A percentile compares a stretch with the other conserved stretches of the same genome.
These are phyloP conservation scores for Seladonia tumulorum DNA, from an alignment of 2,888 invertebrate species.

Conservation along the genomic window DNA sequence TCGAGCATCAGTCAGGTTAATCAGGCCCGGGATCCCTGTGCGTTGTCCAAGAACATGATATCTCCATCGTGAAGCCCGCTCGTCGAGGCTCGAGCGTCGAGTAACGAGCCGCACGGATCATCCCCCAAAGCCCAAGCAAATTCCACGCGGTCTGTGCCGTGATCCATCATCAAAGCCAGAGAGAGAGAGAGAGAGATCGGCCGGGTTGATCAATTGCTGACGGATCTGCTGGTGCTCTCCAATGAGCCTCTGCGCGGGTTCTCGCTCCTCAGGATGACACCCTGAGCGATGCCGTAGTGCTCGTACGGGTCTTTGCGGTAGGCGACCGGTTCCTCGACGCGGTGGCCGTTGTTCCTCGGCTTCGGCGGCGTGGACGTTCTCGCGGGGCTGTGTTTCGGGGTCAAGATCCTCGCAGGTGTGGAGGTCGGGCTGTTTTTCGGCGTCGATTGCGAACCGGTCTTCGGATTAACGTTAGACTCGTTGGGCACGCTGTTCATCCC, in stretches of 20 bases:
- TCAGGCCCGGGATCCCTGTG: background rate
- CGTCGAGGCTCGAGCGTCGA: background rate
- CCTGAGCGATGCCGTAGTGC: conserved; percentile 78
- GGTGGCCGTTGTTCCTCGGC: conserved; percentile 16
- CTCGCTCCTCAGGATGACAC: conserved; percentile 68
- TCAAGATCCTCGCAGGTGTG: conserved; percentile 26
- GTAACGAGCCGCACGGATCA: background rate
- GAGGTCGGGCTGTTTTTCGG: conserved; percentile 40
- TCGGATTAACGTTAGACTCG: background rate
- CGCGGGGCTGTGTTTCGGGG: conserved; percentile 45
- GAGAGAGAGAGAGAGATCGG: conserved; percentile 22
- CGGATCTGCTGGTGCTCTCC: conserved; percentile 79
- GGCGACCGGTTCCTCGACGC: conserved; percentile 51
- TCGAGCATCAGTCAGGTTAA: background rate
- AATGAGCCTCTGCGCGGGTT: conserved; percentile 68
- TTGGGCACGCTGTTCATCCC: conserved; percentile 65
- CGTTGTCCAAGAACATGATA: conserved; percentile 5
- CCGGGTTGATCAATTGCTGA: conserved; percentile 73
- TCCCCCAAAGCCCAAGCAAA: conserved; percentile 4
- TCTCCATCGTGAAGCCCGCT: background rate
- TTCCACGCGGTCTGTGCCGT: conserved; percentile 3
- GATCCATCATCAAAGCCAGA: conserved; percentile 19
- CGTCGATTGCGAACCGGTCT: conserved; percentile 1
- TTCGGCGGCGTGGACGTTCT: conserved; percentile 49
- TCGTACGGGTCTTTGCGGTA: conserved; percentile 79